Percentiles rank a stretch among this genome's conserved stretches.
phyloP scores from a whole-genome alignment of 2,888 invertebrate species.

The Pollenia labialis region DNA sequence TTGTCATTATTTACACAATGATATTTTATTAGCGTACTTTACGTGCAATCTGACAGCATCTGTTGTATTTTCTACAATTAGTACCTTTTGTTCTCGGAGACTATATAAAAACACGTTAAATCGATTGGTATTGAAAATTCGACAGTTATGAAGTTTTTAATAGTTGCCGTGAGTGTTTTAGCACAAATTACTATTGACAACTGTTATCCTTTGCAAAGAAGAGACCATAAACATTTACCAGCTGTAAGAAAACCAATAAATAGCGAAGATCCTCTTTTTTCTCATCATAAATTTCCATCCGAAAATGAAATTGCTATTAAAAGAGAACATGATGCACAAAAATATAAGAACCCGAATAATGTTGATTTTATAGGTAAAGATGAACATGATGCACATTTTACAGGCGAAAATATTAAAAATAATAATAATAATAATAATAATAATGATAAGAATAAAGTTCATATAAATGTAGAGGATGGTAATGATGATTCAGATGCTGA shows the following conservation, averaged over 20 bases:
- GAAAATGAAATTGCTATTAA: too few species aligned
- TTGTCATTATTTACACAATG: too few species aligned
- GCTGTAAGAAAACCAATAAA: background rate
- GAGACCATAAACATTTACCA: background rate
- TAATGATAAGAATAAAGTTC: background rate
- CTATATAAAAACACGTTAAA: background rate
- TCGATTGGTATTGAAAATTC: background rate
- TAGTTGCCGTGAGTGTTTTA: background rate
- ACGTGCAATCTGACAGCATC: background rate
- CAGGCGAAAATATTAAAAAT: too few species aligned
- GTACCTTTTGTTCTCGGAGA: background rate
- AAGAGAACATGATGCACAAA: too few species aligned
- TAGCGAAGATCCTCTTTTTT: background rate
- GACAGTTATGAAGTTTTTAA: background rate
- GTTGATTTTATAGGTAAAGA: too few species aligned
- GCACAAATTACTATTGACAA: background rate
- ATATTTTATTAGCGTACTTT: background rate
- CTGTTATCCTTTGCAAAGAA: background rate
- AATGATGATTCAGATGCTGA: background rate
- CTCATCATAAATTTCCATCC: too few species aligned
- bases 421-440: too few species aligned
- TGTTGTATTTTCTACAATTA: background rate
- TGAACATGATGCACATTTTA: too few species aligned
- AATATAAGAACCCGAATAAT: too few species aligned
- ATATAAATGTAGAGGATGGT: background rate